These are phyloP conservation scores for Danio tinwini DNA, from an alignment of 2,797 vertebrate species.

Conservation along the genomic window DNA sequence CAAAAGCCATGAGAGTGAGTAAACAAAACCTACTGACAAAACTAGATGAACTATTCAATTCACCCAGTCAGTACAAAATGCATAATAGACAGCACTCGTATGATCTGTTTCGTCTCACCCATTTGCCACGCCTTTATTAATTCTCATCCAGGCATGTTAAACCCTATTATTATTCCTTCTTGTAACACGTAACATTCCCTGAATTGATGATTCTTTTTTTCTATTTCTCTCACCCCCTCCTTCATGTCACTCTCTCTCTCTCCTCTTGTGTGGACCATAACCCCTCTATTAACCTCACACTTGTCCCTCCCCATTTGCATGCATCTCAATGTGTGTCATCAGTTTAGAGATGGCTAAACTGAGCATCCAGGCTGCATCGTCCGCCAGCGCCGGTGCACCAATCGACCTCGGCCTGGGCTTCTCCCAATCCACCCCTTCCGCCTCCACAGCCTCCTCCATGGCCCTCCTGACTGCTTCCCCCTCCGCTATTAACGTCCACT, in stretches of 20 bases:
- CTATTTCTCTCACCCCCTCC: constrained; percentile 70
- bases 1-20: not conserved
- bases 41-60: constrained; percentile 6
- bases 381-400: constrained; percentile 86
- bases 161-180: constrained; percentile 85
- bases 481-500: constrained; percentile 86
- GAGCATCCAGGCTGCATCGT: constrained; percentile 90
- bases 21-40: constrained; percentile 7
- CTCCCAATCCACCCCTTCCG: constrained; percentile 85
- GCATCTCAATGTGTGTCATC: constrained; percentile 78
- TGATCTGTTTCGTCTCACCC: constrained; percentile 50
- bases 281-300: constrained; percentile 57
- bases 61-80: not conserved
- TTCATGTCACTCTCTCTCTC: constrained; percentile 61
- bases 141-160: constrained; percentile 82
- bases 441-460: constrained; percentile 87
- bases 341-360: constrained; percentile 99
- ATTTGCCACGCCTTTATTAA: constrained; percentile 66
- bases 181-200: constrained; percentile 89
- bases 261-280: constrained; percentile 64
- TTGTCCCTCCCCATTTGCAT: constrained; percentile 68
- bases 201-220: constrained; percentile 80
- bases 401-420: constrained; percentile 93
- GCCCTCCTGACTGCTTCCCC: constrained; percentile 87
- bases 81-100: constrained; percentile 9